These are phyloP conservation scores for Diloba caeruleocephala DNA, from an alignment of 2,888 invertebrate genomes.

Conservation along the genomic window DNA sequence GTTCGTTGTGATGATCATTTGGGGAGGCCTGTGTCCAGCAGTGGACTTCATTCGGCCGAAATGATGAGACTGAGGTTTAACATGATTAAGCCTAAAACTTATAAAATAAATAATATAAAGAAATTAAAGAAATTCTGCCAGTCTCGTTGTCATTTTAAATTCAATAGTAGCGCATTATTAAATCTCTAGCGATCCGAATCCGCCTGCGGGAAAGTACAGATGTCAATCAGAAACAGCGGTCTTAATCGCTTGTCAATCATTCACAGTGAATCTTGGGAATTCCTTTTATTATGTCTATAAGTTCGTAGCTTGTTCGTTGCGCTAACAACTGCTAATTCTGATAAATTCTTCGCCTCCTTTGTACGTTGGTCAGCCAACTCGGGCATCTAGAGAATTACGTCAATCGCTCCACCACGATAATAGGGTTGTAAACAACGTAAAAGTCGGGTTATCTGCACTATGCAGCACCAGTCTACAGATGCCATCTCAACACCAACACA, in stretches of 20 bases:
- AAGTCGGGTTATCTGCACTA: constrained; percentile 25
- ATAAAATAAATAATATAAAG: too few species aligned
- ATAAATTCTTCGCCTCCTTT: constrained; percentile 9
- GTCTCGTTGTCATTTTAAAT: too few species aligned
- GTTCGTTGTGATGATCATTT: too few species aligned
- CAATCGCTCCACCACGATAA: constrained; percentile 12
- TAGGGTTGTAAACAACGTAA: constrained; percentile 32
- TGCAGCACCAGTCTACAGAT: constrained; percentile 1
- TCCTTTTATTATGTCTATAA: constrained; percentile 7
- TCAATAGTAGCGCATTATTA: too few species aligned
- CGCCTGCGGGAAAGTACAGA: background rate
- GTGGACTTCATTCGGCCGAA: too few species aligned
- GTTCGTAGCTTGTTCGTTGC: constrained; percentile 1
- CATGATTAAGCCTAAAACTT: too few species aligned
- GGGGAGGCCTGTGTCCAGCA: too few species aligned
- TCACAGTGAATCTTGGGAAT: constrained; percentile 29
- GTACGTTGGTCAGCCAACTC: constrained; percentile 4
- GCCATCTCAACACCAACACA: constrained; percentile 10
- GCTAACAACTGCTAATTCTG: constrained; percentile 2
- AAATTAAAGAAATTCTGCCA: too few species aligned
- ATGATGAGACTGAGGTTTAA: too few species aligned
- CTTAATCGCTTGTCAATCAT: constrained; percentile 38
- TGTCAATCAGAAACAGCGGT: constrained; percentile 20
- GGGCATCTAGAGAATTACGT: constrained; percentile 16
- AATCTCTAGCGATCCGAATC: background rate